These are phyloP conservation scores for Speoplatyrhinus poulsoni DNA, from an alignment of 2,113 vertebrate genomes.

Conservation along the genomic window DNA sequence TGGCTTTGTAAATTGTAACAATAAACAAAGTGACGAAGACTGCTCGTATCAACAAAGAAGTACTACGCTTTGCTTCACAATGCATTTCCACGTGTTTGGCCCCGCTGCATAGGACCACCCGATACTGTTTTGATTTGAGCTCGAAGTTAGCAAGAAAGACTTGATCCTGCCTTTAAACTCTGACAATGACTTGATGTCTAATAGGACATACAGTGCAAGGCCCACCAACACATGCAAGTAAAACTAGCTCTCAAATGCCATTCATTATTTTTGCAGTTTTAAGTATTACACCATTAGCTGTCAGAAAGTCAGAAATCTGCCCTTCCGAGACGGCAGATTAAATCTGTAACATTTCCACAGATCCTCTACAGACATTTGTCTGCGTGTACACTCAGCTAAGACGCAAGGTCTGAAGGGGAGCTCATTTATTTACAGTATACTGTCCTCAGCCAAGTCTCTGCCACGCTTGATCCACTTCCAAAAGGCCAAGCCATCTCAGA, in stretches of 20 bases:
- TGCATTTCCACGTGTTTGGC: no score
- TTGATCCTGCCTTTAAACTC: slow-evolving; percentile 6
- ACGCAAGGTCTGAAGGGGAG: slow-evolving; percentile 1
- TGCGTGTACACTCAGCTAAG: background rate
- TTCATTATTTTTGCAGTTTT: background rate
- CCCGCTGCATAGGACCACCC: no score
- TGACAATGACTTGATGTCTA: slow-evolving; percentile 35
- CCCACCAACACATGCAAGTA: no score
- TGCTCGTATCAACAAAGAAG: no score
- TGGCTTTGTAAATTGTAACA: no score
- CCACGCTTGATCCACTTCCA: background rate
- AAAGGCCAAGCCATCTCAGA: slow-evolving; percentile 32
- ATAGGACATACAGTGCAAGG: background rate
- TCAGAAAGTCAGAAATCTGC: background rate
- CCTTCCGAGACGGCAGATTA: background rate
- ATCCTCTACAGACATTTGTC: background rate
- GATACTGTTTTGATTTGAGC: no score
- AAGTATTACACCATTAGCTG: background rate
- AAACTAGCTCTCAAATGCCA: background rate
- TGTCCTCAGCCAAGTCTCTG: background rate
- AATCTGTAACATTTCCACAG: no score
- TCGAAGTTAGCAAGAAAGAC: no score
- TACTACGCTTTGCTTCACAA: no score
- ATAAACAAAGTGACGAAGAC: no score
- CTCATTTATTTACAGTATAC: slow-evolving; percentile 1